These are phyloP conservation scores for Adelges cooleyi DNA, from an alignment of 1,140 invertebrate species.

Conservation along the genomic window DNA sequence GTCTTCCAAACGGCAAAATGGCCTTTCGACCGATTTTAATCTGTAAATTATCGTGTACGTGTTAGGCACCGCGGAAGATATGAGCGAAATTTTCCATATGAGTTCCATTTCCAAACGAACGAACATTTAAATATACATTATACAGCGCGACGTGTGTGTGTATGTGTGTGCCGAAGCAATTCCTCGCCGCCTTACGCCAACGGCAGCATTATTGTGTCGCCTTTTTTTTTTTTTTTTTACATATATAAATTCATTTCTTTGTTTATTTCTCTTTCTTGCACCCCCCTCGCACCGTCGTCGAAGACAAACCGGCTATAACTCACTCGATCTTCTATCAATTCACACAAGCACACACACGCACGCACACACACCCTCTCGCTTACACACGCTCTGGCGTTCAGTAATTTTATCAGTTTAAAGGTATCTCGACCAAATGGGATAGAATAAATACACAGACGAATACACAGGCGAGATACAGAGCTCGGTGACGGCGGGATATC, in stretches of 20 bases:
- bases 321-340: conserved; percentile 30
- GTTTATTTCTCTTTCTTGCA: too few relatives aligned
- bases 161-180: neutral
- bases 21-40: conserved; percentile 19
- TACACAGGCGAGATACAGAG: neutral
- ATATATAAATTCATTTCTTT: conserved; percentile 18
- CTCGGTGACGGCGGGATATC: neutral
- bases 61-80: conserved; percentile 26
- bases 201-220: neutral
- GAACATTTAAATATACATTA: conserved; percentile 28
- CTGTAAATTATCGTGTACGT: conserved; percentile 25
- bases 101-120: conserved; percentile 27
- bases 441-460: conserved; percentile 31
- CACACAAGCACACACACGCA: conserved; percentile 24
- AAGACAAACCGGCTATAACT: conserved; percentile 23
- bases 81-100: conserved; percentile 25
- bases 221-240: conserved; percentile 8
- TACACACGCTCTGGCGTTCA: too few relatives aligned
- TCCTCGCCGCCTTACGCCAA: neutral
- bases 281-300: neutral
- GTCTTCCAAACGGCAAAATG: too few relatives aligned
- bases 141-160: neutral
- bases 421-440: conserved; percentile 32
- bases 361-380: neutral
- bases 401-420: conserved; percentile 23